Base-by-base conservation (phyloP, 2,797 vertebrate genomes). In the Mormyrops attenuatus region DNA sequence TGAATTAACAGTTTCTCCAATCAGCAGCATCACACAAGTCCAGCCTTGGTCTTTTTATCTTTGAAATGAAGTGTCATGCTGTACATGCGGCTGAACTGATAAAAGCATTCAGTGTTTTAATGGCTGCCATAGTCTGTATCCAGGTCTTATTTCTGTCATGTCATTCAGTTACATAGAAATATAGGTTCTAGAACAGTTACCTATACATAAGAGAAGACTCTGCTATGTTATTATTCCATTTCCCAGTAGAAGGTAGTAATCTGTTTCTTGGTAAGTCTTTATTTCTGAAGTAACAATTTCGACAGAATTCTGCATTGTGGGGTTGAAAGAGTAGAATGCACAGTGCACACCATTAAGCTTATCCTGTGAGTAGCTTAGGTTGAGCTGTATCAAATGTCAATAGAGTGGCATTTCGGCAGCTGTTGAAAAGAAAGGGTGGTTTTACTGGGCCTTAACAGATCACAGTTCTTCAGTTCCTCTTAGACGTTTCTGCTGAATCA, bases 351-450 rank as follows among this genome's bases (percentile, higher is more conserved):
- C 30, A 87, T 87, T 87, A 87, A 87, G 34, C 85, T 87, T 30
- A 53, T 41, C 50, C 85, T 60, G 85, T 11, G 30, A 87, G 52
- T 87, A 20, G 53, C 53, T 88, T 69, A 88, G 41, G 20, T 47
- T 30, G 57, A 88, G 57, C 57, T 69, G 87, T 69, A 50, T 88
- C 60, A 88, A 88, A 88, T 87, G 34, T 87, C 85, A 87, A n/a
- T 41, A 57, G 53, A 38, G 30, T 87, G 85, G 52, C 52, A 87
- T 87, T 87, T 87, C 52, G 34, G 30, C 90, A 92, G 93, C 90
- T 88, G 91, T 91, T 94, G 90, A 91, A 93, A 93, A 92, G 55
- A 52, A n/a, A 89, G 41, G 63, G 34, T 50, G 8, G 4, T 49
- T 89, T 89, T 91, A 5, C 77, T 92, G 91, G 11, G 30, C 60